Conservation (phyloP, 1,140 invertebrate species). For the Drosophila quadrilineata region DNA sequence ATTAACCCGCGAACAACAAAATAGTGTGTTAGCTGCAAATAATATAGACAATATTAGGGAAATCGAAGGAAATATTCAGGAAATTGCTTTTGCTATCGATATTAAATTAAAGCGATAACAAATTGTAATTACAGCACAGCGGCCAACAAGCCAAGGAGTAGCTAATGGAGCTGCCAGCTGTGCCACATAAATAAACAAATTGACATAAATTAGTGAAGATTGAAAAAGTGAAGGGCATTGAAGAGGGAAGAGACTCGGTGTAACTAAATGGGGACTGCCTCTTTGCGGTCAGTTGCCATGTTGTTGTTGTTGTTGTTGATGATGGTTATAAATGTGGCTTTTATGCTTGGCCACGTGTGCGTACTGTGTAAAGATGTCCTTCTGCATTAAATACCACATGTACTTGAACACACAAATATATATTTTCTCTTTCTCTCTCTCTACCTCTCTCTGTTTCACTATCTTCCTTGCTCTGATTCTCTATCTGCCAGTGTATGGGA, state of each 20-base stretch:
- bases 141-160: slow-evolving; percentile 1
- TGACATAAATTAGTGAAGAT: slow-evolving; percentile 49
- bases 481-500: slow-evolving; percentile 17
- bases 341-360: slow-evolving; percentile 36
- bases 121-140: slow-evolving; percentile 42
- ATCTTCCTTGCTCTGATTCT: too few relatives aligned
- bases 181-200: slow-evolving; percentile 39
- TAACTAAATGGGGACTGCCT: too few relatives aligned
- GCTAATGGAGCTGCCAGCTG: slow-evolving; percentile 34
- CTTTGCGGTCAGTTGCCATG: neutral
- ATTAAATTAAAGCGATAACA: slow-evolving; percentile 54
- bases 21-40: neutral
- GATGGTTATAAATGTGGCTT: slow-evolving; percentile 38
- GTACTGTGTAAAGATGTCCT: slow-evolving; percentile 28
- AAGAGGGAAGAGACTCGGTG: neutral
- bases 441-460: too few relatives aligned
- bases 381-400: slow-evolving; percentile 30
- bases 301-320: slow-evolving; percentile 7
- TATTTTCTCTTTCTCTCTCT: neutral
- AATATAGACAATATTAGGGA: neutral
- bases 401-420: slow-evolving; percentile 9
- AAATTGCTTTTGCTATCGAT: slow-evolving; percentile 21
- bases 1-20: neutral
- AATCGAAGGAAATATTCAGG: too few relatives aligned
- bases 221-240: slow-evolving; percentile 25